Percentiles rank a stretch among this genome's conserved stretches.
Evolutionary conservation across 2,797 vertebrate genomes (phyloP).

Genomic region (Lates japonicus): DNA sequence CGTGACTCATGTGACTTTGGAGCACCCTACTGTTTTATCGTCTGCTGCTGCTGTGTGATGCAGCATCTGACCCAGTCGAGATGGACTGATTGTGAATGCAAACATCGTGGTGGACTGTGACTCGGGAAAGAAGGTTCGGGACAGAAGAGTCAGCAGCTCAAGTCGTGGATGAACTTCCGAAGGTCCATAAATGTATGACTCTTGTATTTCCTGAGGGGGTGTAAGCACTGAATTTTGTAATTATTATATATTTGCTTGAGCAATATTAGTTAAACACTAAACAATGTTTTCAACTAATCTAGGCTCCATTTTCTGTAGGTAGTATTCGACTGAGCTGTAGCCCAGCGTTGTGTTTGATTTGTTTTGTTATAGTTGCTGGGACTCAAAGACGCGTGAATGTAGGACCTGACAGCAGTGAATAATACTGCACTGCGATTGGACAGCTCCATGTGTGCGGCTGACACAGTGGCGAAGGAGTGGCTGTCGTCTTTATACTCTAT

Average conservation of each 20-base stretch:
- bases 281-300: slow-evolving; percentile 15
- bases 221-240: not conserved
- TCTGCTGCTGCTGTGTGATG: not conserved
- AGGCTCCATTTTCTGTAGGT: slow-evolving; percentile 34
- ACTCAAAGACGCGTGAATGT: slow-evolving; percentile 81
- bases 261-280: slow-evolving; percentile 7
- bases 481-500: slow-evolving; percentile 89
- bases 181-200: not conserved
- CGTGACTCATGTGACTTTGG: slow-evolving; percentile 1
- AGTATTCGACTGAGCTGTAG: slow-evolving; percentile 41
- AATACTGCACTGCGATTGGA: slow-evolving; percentile 89
- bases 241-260: slow-evolving; percentile 10
- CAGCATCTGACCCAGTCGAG: not conserved
- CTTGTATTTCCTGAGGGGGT: not conserved
- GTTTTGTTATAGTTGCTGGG: slow-evolving; percentile 73
- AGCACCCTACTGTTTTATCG: not conserved
- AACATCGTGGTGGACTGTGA: slow-evolving; percentile 19
- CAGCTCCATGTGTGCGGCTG: slow-evolving; percentile 85
- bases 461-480: slow-evolving; percentile 84
- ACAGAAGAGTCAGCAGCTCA: not conserved
- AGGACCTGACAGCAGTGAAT: slow-evolving; percentile 87
- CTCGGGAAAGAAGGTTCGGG: not conserved
- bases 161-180: not conserved
- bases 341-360: slow-evolving; percentile 53
- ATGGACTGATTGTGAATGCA: slow-evolving; percentile 8